Evolutionary conservation across 2,888 invertebrate species (phyloP), one percentile per base, ranked within the genome.

Genomic region (Hesperia comma): DNA sequence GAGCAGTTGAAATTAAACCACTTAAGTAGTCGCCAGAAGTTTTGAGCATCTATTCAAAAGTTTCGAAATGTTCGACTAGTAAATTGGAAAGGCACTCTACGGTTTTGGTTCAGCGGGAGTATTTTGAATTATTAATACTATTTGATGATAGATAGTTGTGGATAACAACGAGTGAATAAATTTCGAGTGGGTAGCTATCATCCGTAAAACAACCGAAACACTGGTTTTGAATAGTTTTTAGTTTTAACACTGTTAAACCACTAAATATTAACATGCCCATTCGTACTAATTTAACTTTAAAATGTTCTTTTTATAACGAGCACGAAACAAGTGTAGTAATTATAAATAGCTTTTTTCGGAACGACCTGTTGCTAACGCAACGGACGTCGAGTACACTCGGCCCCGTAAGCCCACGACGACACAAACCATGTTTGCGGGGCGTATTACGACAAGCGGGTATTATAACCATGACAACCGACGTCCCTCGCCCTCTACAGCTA

Each of bases 381-480:
- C 84, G 76, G 71, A 70, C 74, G 75, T 73, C 68, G 71, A 73
- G 46, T 32, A 70, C 49, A 70, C 43, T 69, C 67, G 74, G 71
- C 75, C 75, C 72, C 74, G 77, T 73, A 77, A 77, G 76, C 74
- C 74, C 71, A 71, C 74, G 78, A 74, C 71, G 74, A 79, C 81
- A 78, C 81, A 41, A 15, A 64, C 63, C 79, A 81, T 55, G 63
- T 63, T 79, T 75, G 77, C 71, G 70, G 74, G 76, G 77, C 70
- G 78, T 80, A 82, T 84, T 83, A 84, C 81, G 77, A 75, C 68
- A 72, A 74, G 74, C 69, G 80, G 80, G 89, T 82, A 88, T 92
- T 90, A 91, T 84, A 87, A 84, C 92, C 91, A 91, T 91, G 87
- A 87, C 86, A 90, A 91, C 92, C 79, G 76, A 68, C 77, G 74